Evolutionary conservation across 2,113 vertebrate genomes (phyloP).

Genomic region (Pampusana beccarii): DNA sequence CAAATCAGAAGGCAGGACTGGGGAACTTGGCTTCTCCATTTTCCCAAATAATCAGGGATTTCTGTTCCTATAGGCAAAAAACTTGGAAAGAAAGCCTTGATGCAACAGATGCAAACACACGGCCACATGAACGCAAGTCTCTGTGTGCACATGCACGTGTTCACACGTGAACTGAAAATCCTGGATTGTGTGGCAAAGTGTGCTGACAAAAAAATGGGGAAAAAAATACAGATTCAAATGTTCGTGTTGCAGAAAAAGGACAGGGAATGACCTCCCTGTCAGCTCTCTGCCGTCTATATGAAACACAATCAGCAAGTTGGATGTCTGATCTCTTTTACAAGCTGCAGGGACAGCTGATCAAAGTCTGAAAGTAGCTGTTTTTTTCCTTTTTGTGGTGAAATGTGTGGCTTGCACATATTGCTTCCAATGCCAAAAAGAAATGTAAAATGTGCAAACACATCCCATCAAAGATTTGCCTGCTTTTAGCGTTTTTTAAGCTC

Average conservation of each 20-base stretch:
- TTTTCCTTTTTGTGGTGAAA: neutral
- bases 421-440: neutral
- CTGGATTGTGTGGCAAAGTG: neutral
- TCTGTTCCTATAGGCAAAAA: neutral
- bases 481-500: neutral
- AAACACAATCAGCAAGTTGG: neutral
- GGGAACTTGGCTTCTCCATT: neutral
- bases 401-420: neutral
- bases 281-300: neutral
- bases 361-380: neutral
- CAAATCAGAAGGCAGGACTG: neutral
- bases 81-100: neutral
- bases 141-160: neutral
- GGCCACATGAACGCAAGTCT: accelerated
- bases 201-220: neutral
- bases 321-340: neutral
- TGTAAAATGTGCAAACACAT: neutral
- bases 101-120: neutral
- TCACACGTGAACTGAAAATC: neutral
- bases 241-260: neutral
- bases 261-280: neutral
- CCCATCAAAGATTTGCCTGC: neutral
- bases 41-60: neutral
- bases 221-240: neutral
- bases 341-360: neutral